Evolutionary conservation across 2,113 vertebrate species (phyloP), one percentile per base, ranked within the genome.

Genomic region (Fulmarus glacialis): DNA sequence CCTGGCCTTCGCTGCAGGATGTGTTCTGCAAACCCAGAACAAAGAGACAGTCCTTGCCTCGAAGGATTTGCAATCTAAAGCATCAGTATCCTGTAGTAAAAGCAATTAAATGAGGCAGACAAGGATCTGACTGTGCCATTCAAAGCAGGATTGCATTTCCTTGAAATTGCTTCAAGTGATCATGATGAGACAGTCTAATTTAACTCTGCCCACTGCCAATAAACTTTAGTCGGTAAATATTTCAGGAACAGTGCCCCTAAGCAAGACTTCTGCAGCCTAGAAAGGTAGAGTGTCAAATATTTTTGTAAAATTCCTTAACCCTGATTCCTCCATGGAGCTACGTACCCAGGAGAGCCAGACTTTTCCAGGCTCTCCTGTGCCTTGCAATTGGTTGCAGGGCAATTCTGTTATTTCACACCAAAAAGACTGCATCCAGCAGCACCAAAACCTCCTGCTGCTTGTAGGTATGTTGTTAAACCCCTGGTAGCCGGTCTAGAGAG

Each of bases 81-180:
- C 86, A 95, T 90, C 94, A 95, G 90, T 47, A 89, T 90, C 95
- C 94, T 91, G 80, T 74, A 97, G 80, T 77, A 89, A 95, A 62
- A 81, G 79, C 82, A 97, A 96, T 95, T 95, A 95, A 56, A 74
- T 6, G 80, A 84, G 55, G 50, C 79, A 97, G 96, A 96, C 95
- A 96, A 97, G 71, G 88, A 97, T 95, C 95, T 93, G 87, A 66
- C 58, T 58, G 32, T 26, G 75, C 72, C 82, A 71, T 63, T 93
- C 86, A 86, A 94, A 74, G 88, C 63, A 86, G 88, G 79, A 34
- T 43, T 90, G 36, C 32, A 15, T 29, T 95, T 94, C 85, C 84
- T 77, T 93, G 74, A 87, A 75, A 89, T n/a, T 47, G 47, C 56
- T 93, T 90, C 75, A 19, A 87, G 89, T 74, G 88, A 93, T 90